These are phyloP conservation scores for Geopemphigus sp. DNA, from an alignment of 1,140 invertebrate genomes.

Conservation along the genomic window DNA sequence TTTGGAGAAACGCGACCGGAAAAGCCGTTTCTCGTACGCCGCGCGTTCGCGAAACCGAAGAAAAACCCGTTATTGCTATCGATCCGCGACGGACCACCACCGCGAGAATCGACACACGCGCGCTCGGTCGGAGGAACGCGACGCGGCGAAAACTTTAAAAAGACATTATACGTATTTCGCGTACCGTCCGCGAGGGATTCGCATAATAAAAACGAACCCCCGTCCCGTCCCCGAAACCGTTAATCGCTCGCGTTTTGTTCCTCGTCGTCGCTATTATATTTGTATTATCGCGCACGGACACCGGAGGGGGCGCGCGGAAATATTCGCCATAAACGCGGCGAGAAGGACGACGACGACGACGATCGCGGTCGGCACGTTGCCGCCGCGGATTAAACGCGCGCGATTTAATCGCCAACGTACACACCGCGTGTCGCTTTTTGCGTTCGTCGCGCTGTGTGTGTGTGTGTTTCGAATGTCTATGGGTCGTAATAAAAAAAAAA, in stretches of 20 bases:
- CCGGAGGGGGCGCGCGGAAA: not conserved
- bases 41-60: no score
- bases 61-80: no score
- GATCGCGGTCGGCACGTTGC: not conserved
- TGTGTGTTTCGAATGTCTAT: not conserved
- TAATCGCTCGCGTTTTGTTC: not conserved
- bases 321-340: not conserved
- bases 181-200: no score
- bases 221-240: no score
- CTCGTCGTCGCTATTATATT: not conserved
- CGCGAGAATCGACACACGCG: no score
- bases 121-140: no score
- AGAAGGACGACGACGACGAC: not conserved
- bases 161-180: no score
- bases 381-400: not conserved
- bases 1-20: no score
- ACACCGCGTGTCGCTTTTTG: not conserved
- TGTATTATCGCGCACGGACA: no score
- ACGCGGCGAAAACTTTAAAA: no score
- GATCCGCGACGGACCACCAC: no score
- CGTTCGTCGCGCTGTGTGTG: not conserved
- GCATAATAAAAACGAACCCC: not conserved
- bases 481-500: not conserved
- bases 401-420: conserved; percentile 23
- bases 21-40: no score